These are phyloP conservation scores for Hapalemur alaotrensis DNA, from an alignment of 2,797 vertebrate genomes.

Conservation along the genomic window DNA sequence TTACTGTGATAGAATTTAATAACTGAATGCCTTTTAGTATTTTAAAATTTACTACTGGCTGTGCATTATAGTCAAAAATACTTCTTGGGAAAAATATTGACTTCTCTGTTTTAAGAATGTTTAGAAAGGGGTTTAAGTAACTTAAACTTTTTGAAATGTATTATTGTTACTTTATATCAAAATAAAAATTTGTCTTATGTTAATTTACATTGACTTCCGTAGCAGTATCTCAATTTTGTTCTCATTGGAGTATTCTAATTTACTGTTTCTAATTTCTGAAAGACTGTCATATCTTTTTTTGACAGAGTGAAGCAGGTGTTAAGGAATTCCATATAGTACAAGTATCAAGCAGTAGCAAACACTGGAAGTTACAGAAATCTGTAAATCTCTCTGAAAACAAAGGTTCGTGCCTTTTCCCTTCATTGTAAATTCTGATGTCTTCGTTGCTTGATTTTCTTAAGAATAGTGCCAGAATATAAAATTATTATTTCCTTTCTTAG, in stretches of 20 bases:
- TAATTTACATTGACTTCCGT: slow-evolving; percentile 12
- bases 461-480: not conserved
- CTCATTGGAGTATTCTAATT: not conserved
- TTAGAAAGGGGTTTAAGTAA: slow-evolving; percentile 25
- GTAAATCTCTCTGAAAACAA: slow-evolving; percentile 93
- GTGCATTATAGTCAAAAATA: not conserved
- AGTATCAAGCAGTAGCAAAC: slow-evolving; percentile 95
- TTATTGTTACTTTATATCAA: slow-evolving; percentile 36
- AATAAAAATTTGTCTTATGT: slow-evolving; percentile 24
- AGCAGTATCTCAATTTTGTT: slow-evolving; percentile 20
- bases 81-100: not conserved
- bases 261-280: not conserved
- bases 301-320: slow-evolving; percentile 93
- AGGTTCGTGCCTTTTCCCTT: slow-evolving; percentile 86
- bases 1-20: slow-evolving; percentile 23
- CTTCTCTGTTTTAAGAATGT: slow-evolving; percentile 19
- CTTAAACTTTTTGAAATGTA: not conserved
- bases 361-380: slow-evolving; percentile 94
- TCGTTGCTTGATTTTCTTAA: slow-evolving; percentile 1
- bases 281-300: slow-evolving; percentile 57
- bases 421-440: slow-evolving; percentile 15
- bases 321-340: slow-evolving; percentile 98
- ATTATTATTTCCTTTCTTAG: not conserved
- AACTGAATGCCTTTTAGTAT: not conserved
- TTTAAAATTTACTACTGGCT: not conserved